phyloP scores from a whole-genome alignment of 2,797 vertebrate genomes.

The Steatocranus sp. region DNA sequence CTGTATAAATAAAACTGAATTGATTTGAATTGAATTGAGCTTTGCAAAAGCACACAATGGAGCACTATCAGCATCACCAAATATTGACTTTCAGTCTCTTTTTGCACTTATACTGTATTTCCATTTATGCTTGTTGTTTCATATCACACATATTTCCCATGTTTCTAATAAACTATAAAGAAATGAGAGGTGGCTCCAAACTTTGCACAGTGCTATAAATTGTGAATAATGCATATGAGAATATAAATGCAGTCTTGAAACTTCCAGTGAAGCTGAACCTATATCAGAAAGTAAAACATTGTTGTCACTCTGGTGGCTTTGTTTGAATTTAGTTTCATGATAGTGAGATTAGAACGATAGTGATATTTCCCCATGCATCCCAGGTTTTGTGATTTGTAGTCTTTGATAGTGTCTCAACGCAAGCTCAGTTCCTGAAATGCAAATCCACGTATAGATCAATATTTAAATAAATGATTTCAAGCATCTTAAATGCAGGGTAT shows the following conservation, averaged over 20 bases:
- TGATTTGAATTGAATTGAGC: neutral
- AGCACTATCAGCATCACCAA: neutral
- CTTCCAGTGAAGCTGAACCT: neutral
- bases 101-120: neutral
- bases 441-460: conserved; percentile 1
- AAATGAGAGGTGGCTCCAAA: neutral
- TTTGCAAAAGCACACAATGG: neutral
- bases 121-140: neutral
- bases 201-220: neutral
- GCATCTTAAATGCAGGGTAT: conserved; percentile 10
- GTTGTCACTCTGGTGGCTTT: neutral
- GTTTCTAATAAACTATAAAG: neutral
- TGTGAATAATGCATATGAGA: neutral
- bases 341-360: neutral
- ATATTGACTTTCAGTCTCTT: neutral
- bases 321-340: conserved; percentile 2
- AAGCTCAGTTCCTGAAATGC: neutral
- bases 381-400: neutral
- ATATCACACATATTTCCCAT: neutral
- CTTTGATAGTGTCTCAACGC: neutral
- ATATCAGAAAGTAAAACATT: neutral
- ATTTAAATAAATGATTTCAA: conserved; percentile 15
- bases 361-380: neutral
- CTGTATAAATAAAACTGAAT: neutral
- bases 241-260: neutral